Base-by-base conservation (phyloP, 2,113 vertebrate genomes). In the Cichladusa arquata region DNA sequence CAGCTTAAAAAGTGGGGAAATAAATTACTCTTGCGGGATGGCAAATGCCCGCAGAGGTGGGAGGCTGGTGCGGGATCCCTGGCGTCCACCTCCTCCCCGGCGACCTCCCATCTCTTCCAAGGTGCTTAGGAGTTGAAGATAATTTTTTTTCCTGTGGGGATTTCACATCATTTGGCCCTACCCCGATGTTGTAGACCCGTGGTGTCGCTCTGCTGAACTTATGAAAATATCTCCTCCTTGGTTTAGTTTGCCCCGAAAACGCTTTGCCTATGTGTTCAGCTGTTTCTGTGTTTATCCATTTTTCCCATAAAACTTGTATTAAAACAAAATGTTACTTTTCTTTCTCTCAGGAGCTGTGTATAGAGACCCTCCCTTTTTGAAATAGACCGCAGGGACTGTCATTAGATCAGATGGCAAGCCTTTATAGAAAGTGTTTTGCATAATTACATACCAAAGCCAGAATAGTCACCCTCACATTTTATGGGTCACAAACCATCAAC, bases 401-500 rank as follows among this genome's bases (percentile, higher is more conserved):
- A 99, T 99, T 99, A 99, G 99, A 99, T 99, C 99, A 98, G 98
- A 99, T 99, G 99, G 99, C 99, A 99, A 99, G 98, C 98, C 99
- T 99, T 99, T 99, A 99, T 99, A 98, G 98, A 98, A 99, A 99
- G 99, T 99, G 99, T 99, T 99, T 99, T 99, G 99, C 99, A 99
- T 99, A 99, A 99, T 99, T 99, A 99, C 99, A 99, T 99, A 99
- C 99, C 99, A 99, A 99, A 99, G 99, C 99, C 99, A 98, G 98
- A 98, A 99, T 99, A 99, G 99, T 98, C 99, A 99, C 99, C 99
- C 98, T 99, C 98, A 98, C 98, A 99, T 99, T 99, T 99, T 99
- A 99, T 99, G 99, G 99, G 99, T 99, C 99, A 99, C 98, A 99
- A 99, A 99, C 98, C 99, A 99, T 99, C 98, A 98, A 99, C 99